Evolutionary conservation across 2,888 invertebrate genomes (phyloP), one percentile per base, ranked within the genome.

Genomic region (Zygaena filipendulae): DNA sequence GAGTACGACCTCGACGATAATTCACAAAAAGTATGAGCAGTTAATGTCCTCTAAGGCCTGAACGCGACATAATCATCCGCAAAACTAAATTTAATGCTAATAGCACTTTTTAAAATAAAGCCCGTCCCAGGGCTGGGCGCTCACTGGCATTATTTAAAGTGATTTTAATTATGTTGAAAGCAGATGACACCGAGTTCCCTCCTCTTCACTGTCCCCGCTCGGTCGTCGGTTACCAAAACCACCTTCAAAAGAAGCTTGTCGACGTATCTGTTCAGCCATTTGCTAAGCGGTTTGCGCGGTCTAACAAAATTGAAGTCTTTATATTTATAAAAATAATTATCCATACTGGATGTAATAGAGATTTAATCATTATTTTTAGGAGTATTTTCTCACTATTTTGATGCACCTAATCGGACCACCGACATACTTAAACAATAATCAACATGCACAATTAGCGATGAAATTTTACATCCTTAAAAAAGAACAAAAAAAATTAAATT

Each of bases 81-180:
- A 62, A 75, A 79, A 77, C 74, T 74, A 77, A 75, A 75, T 74
- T 75, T 77, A 77, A 77, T 74, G 75, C 71, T 74, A 72, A 74
- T 72, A 70, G 74, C 74, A 67, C 69, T 75, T 74, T 69, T 71
- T 70, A 67, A 75, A 75, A 75, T 74, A 70, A 74, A 75, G 64
- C 62, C 66, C 54, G 16, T 55, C 37, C 53, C 62, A 53, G 69
- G 69, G 70, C 62, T 57, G 71, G 68, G 51, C 56, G 66, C 67
- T 68, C 66, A 66, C 69, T 70, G 68, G 71, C 69, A 67, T 72
- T 75, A 77, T 77, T 75, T 77, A 70, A 75, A 75, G 66, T 71
- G 67, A 72, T 79, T 81, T 77, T 79, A 81, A 81, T 81, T 81
- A 79, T 77, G 79, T 77, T 79, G 67, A 67, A 69, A 71, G 75